Evolutionary conservation across 2,888 invertebrate species (phyloP), one percentile per base, ranked within the genome.

Genomic region (Philaethria dido): DNA sequence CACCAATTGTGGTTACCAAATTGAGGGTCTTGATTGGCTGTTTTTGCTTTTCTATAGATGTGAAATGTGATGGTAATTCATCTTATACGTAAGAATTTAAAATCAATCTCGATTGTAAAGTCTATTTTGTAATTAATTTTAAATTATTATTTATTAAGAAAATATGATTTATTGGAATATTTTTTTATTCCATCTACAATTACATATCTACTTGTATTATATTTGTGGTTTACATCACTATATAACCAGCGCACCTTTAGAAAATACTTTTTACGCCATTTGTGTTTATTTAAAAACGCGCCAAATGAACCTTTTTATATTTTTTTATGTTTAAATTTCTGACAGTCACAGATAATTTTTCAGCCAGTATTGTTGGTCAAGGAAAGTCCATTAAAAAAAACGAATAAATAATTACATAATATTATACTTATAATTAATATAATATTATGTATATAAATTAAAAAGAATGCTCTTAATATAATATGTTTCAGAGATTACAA

Each of bases 1-100:
- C 13, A 39, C 73, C 75, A 75, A 74, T 78, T 76, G 73, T 60
- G 82, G 77, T 78, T 77, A 69, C 75, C 69, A 77, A 78, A 83
- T 83, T 83, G 76, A 76, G 74, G 44, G 77, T 81, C 77, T 81
- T 89, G 84, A 89, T 88, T 88, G 85, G 86, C 68, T 76, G 74
- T 78, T 81, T 80, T 80, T 78, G 33, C 47, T 60, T 42, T 22
- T 9, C 57, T 11, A 42, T 25, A 22, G 39, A 14, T n/a, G n/a
- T 57, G 20, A 39, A 39, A 39, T 16, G 39, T 13, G 2, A 13
- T 22, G 14, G 9, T 14, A 52, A 18, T 20, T 54, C 14, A 18
- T 18, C 14, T 5, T 20, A 48, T 36, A 18, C 16, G 6, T 42
- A 42, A 13, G 13, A 45, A 29, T 29, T 13, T 47, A 13, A 13